Percentiles rank a stretch among this genome's conserved stretches.
These are phyloP conservation scores for Lophius piscatorius DNA, from an alignment of 2,113 vertebrate species.

Conservation along the genomic window DNA sequence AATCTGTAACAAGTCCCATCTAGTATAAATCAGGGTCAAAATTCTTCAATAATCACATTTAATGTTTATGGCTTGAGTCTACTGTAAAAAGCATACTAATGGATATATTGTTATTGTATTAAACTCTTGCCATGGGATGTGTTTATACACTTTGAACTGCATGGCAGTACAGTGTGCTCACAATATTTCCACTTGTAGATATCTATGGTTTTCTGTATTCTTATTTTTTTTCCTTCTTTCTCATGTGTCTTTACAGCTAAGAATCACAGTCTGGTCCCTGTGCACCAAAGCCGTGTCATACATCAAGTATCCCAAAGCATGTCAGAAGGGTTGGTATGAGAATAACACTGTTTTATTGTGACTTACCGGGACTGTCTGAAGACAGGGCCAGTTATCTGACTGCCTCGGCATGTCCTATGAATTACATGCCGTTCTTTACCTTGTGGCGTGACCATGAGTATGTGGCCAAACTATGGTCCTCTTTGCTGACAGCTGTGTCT, in stretches of 20 bases:
- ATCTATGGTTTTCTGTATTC: slow-evolving; percentile 3
- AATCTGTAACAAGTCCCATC: not conserved
- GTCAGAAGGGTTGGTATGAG: slow-evolving; percentile 89
- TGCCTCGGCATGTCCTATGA: slow-evolving; percentile 39
- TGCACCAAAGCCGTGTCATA: slow-evolving; percentile 97
- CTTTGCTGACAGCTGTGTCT: slow-evolving; percentile 74
- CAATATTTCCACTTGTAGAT: slow-evolving; percentile 34
- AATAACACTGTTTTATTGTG: slow-evolving; percentile 20
- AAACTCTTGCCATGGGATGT: too few species aligned
- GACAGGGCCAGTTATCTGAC: slow-evolving; percentile 51
- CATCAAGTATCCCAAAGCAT: slow-evolving; percentile 97
- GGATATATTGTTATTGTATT: too few species aligned
- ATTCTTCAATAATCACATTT: not conserved
- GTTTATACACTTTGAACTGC: not conserved
- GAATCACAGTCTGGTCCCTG: slow-evolving; percentile 96
- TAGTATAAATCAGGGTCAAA: not conserved
- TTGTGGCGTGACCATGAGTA: slow-evolving; percentile 52
- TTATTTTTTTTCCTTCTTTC: not conserved
- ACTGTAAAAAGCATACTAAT: too few species aligned
- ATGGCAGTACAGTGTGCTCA: not conserved
- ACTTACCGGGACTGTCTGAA: slow-evolving; percentile 54
- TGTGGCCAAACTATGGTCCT: slow-evolving; percentile 43
- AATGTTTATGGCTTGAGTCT: too few species aligned
- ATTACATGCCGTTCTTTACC: slow-evolving; percentile 68
- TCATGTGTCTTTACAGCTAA: slow-evolving; percentile 81